phyloP scores from a whole-genome alignment of 2,113 vertebrate genomes.

The Poeciliopsis occidentalis region DNA sequence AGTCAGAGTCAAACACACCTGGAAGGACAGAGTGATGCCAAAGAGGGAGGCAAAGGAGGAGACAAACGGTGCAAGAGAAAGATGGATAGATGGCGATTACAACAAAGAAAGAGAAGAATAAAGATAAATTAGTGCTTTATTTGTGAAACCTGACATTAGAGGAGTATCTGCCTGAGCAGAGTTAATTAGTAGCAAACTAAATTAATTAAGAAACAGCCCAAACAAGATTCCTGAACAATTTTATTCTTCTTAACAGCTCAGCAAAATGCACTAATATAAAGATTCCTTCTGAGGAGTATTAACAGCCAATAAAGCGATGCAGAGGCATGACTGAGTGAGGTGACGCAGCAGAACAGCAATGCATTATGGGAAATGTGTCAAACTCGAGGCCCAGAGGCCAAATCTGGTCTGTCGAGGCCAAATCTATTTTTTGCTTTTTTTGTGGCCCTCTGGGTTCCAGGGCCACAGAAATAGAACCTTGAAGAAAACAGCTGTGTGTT shows the following conservation, averaged over 20 bases:
- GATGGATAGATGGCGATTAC: neutral
- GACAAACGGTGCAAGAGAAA: neutral
- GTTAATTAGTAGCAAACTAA: constrained; percentile 4
- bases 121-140: constrained; percentile 23
- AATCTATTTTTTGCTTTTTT: no score
- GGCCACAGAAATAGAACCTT: no score
- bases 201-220: neutral
- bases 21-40: constrained; percentile 1
- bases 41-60: neutral
- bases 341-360: no score
- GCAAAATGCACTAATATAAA: constrained; percentile 66
- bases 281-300: no score
- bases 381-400: no score
- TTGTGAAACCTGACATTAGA: neutral
- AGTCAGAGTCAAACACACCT: constrained; percentile 91
- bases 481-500: no score
- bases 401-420: no score
- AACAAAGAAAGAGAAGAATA: constrained; percentile 1
- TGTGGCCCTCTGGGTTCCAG: no score
- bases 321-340: no score
- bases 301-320: no score
- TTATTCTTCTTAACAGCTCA: constrained; percentile 17
- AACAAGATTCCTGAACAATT: constrained; percentile 38
- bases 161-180: constrained; percentile 26
- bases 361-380: no score